These are phyloP conservation scores for Neomorphus geoffroyi DNA, from an alignment of 2,797 vertebrate genomes.

Conservation along the genomic window DNA sequence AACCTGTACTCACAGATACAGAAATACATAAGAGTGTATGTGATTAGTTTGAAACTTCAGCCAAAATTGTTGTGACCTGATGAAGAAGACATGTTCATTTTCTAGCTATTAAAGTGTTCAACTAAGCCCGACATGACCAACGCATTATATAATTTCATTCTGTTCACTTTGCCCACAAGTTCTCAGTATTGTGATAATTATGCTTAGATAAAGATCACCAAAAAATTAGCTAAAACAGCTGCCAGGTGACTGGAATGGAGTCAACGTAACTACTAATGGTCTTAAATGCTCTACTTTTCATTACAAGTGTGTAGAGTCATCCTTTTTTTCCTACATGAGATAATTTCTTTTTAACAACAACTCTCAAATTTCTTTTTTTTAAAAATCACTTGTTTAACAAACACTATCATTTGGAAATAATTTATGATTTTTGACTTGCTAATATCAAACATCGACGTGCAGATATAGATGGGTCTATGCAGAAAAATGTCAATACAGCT, in stretches of 20 bases:
- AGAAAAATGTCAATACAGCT: background rate
- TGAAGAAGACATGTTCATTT: background rate
- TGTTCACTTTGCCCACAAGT: background rate
- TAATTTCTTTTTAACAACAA: background rate
- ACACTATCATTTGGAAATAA: background rate
- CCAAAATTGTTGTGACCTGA: background rate
- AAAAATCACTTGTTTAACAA: background rate
- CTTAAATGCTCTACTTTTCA: background rate
- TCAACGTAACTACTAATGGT: background rate
- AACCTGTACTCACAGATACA: background rate
- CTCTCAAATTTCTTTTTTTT: background rate
- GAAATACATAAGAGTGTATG: background rate
- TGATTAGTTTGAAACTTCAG: background rate
- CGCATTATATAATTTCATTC: background rate
- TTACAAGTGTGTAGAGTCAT: background rate
- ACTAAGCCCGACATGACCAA: background rate
- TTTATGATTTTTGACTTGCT: background rate
- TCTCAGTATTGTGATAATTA: background rate
- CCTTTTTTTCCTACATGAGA: background rate
- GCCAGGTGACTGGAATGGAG: background rate
- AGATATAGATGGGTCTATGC: background rate
- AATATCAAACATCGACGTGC: background rate
- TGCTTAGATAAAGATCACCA: background rate
- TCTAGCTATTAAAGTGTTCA: background rate
- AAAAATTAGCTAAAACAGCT: background rate